Conservation (phyloP, 2,797 vertebrate genomes). For the Lepus townsendii region DNA sequence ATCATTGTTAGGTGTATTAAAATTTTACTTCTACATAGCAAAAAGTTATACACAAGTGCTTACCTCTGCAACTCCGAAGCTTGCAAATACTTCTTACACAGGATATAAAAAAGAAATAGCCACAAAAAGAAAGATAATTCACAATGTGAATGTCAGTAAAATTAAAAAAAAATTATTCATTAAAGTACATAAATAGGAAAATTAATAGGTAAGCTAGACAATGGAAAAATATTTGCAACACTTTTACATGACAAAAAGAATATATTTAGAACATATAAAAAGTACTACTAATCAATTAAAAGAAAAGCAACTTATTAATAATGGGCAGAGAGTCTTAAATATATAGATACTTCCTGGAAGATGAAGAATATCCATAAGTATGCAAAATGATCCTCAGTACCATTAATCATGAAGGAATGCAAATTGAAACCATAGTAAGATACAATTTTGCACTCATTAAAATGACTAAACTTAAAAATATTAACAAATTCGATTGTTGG, state of each 20-base stretch:
- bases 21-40: slow-evolving; percentile 63
- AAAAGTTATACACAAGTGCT: not conserved
- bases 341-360: not conserved
- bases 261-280: not conserved
- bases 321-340: not conserved
- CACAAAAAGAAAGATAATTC: not conserved
- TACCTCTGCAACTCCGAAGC: not conserved
- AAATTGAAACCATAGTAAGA: not conserved
- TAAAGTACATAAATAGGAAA: not conserved
- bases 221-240: not conserved
- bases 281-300: not conserved
- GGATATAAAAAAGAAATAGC: not conserved
- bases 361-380: not conserved
- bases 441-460: not conserved
- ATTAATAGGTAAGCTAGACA: not conserved
- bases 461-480: not conserved
- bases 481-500: not conserved
- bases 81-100: not conserved
- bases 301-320: not conserved
- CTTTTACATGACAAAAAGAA: not conserved
- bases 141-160: not conserved
- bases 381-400: not conserved
- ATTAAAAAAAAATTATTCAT: not conserved
- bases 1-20: slow-evolving; percentile 58
- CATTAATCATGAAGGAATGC: not conserved